Evolutionary conservation across 2,888 invertebrate genomes (phyloP).

Genomic region (Luperina testacea): DNA sequence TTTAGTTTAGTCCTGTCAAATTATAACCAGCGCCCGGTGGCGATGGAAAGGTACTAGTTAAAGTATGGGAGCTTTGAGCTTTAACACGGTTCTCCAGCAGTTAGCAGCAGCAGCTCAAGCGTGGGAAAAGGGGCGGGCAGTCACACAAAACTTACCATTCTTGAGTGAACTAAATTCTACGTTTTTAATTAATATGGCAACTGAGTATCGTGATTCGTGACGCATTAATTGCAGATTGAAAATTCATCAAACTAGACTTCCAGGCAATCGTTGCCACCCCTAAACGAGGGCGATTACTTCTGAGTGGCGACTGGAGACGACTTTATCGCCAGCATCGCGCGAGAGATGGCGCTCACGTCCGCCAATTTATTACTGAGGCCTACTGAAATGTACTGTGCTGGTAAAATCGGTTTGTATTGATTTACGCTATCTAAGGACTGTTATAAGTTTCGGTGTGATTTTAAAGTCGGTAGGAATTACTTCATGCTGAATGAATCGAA

Average conservation of each 20-base stretch:
- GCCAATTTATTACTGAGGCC: constrained; percentile 36
- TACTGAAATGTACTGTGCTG: background rate
- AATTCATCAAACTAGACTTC: background rate
- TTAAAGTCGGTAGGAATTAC: background rate
- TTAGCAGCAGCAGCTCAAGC: background rate
- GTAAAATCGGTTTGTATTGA: background rate
- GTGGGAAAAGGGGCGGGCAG: background rate
- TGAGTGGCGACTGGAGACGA: constrained; percentile 26
- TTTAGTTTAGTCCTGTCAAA: too few relatives aligned
- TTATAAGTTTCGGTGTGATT: background rate
- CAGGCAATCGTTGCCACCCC: constrained; percentile 6
- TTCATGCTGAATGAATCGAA: background rate
- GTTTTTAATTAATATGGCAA: background rate
- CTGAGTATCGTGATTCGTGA: too few relatives aligned
- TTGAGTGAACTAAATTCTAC: background rate
- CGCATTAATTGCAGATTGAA: background rate
- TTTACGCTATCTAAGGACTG: background rate
- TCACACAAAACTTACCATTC: background rate
- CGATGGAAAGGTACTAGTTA: background rate
- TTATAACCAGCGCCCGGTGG: background rate
- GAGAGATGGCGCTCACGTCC: constrained; percentile 25
- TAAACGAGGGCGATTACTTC: constrained; percentile 27
- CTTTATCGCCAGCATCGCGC: constrained; percentile 40
- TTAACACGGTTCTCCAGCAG: background rate
- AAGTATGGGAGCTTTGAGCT: background rate